phyloP scores from a whole-genome alignment of 2,888 invertebrate species.

The Zeuzera pyrina region DNA sequence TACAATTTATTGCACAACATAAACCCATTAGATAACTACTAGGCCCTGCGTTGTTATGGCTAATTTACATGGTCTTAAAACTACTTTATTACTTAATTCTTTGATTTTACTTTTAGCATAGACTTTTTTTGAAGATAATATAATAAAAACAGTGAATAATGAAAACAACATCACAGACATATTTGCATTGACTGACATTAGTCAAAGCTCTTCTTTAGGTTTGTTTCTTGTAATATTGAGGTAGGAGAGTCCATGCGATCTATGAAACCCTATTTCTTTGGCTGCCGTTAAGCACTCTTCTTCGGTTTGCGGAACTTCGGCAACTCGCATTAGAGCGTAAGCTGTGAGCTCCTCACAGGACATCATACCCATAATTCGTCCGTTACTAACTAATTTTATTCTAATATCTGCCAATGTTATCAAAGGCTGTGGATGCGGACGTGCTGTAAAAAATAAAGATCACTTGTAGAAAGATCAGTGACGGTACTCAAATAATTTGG shows the following conservation, averaged over 20 bases:
- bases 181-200: neutral
- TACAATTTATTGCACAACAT: constrained; percentile 1
- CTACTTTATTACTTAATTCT: too few species aligned
- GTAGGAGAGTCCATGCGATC: constrained; percentile 36
- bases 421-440: constrained; percentile 34
- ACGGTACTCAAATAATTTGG: too few species aligned
- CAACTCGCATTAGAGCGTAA: constrained; percentile 34
- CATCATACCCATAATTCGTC: constrained; percentile 45
- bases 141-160: too few species aligned
- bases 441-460: constrained; percentile 28
- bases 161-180: too few species aligned
- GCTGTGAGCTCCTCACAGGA: constrained; percentile 49
- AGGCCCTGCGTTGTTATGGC: too few species aligned
- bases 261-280: constrained; percentile 27
- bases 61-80: too few species aligned
- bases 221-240: constrained; percentile 24
- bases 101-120: too few species aligned
- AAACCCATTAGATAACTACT: too few species aligned
- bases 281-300: constrained; percentile 31
- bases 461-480: too few species aligned
- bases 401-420: constrained; percentile 44
- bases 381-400: constrained; percentile 37
- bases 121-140: too few species aligned
- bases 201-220: constrained; percentile 22
- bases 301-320: constrained; percentile 39